Conservation (phyloP, 2,888 invertebrate genomes). For the Lepidocyrtinus sp. region DNA sequence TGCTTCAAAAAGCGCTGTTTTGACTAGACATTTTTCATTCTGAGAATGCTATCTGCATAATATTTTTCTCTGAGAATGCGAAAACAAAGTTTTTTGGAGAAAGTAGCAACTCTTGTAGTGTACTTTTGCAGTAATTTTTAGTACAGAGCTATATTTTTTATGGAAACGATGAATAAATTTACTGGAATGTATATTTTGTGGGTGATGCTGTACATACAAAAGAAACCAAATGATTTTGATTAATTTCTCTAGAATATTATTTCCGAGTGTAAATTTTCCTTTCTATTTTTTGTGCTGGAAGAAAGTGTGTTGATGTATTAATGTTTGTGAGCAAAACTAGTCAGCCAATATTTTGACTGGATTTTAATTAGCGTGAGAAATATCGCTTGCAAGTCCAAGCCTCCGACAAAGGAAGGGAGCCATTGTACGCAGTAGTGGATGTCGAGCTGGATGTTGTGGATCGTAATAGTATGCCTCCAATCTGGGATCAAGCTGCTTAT, state of each 20-base stretch:
- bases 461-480: slow-evolving; percentile 96
- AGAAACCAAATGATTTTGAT: background rate
- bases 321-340: slow-evolving; percentile 52
- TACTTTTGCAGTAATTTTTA: slow-evolving; percentile 20
- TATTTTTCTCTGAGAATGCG: slow-evolving; percentile 37
- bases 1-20: too few relatives aligned
- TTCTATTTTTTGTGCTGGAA: slow-evolving; percentile 24
- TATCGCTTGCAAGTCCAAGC: slow-evolving; percentile 97
- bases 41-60: slow-evolving; percentile 41
- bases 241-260: background rate
- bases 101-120: slow-evolving; percentile 26
- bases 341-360: slow-evolving; percentile 59
- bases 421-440: slow-evolving; percentile 95
- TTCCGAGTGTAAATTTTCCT: slow-evolving; percentile 18
- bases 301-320: slow-evolving; percentile 20
- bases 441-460: slow-evolving; percentile 96
- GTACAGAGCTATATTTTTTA: background rate
- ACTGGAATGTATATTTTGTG: slow-evolving; percentile 41
- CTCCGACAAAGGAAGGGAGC: slow-evolving; percentile 90
- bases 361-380: slow-evolving; percentile 86
- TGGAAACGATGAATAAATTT: background rate
- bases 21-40: too few relatives aligned
- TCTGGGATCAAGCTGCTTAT: slow-evolving; percentile 95
- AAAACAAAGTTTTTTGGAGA: slow-evolving; percentile 25
- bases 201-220: slow-evolving; percentile 25